Evolutionary conservation across 2,113 vertebrate genomes (phyloP).

Genomic region (Propithecus coquereli): DNA sequence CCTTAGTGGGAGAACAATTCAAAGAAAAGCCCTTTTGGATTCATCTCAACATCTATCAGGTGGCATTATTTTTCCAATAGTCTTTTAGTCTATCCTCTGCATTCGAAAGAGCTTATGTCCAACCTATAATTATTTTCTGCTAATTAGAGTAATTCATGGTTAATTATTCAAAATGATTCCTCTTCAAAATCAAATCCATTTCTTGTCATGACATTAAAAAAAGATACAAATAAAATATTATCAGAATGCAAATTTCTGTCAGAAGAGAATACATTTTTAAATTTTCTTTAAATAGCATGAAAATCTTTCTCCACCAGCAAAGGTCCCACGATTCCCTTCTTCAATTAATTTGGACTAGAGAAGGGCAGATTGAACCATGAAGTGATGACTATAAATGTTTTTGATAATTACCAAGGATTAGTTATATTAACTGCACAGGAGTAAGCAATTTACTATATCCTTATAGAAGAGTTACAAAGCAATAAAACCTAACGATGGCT

Average conservation of each 20-base stretch:
- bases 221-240: conserved; percentile 81
- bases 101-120: conserved; percentile 78
- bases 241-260: conserved; percentile 76
- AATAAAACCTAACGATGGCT: neutral
- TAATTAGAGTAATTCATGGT: conserved; percentile 90
- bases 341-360: conserved; percentile 24
- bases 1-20: conserved; percentile 72
- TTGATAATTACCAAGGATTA: conserved; percentile 21
- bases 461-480: neutral
- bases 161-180: conserved; percentile 88
- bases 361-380: conserved; percentile 4
- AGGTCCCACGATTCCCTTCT: conserved; percentile 37
- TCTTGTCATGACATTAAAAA: conserved; percentile 81
- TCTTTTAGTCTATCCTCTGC: conserved; percentile 76
- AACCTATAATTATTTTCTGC: conserved; percentile 91
- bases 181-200: conserved; percentile 81
- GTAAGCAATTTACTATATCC: neutral
- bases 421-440: neutral
- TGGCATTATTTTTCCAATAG: conserved; percentile 81
- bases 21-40: conserved; percentile 79
- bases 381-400: conserved; percentile 15
- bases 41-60: conserved; percentile 79
- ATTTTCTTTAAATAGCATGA: conserved; percentile 74
- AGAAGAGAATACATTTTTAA: conserved; percentile 60
- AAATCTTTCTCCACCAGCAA: conserved; percentile 61